Base-by-base conservation (phyloP, 2,113 vertebrate species). In the Hydrolagus affinis region DNA sequence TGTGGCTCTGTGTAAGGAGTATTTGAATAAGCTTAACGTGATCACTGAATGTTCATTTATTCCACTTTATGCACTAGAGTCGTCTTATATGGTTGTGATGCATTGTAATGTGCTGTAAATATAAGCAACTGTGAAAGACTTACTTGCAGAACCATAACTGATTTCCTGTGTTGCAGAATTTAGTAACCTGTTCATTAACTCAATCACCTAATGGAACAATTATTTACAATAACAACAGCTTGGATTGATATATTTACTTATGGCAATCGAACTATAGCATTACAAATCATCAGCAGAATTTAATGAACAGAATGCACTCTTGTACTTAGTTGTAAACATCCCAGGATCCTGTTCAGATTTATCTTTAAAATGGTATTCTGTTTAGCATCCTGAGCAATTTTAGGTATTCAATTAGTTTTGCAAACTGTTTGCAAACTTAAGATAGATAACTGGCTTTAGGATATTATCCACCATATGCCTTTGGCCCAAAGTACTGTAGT, bases 1-100 rank as follows among this genome's bases (percentile, higher is more conserved):
- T 59, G 28, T 72, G 70, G 56, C 44, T 23, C 85, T 72, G 85
- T 11, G 23, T 17, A 23, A 70, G 28, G 2, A 21, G 64, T 56
- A 12, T n/a, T 44, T 15, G 15, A 28, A 70, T 66, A 59, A 85
- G 0, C 8, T 60, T 83, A 66, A 75, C 11, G 59, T 32, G 59
- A 11, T 28, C 11, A 60, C 78, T 25, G 44, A 76, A 76, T 25
- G 86, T 85, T 89, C 73, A 88, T 76, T 30, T 28, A 60, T 73
- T 86, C 68, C 17, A 73, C 25, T 21, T 74, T 64, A 68, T n/a
- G 66, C 74, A 10, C 23, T 64, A 32, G 2, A 44, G 44, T 44
- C 44, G 6, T 44, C 2, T 44, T 73, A 32, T 75, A 75, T 85
- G 19, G 92, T 91, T 86, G 74, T 72, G 74, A 85, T 85, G 86